Evolutionary conservation across 1,140 invertebrate genomes (phyloP).

Genomic region (Drosophila pseudoobscura): DNA sequence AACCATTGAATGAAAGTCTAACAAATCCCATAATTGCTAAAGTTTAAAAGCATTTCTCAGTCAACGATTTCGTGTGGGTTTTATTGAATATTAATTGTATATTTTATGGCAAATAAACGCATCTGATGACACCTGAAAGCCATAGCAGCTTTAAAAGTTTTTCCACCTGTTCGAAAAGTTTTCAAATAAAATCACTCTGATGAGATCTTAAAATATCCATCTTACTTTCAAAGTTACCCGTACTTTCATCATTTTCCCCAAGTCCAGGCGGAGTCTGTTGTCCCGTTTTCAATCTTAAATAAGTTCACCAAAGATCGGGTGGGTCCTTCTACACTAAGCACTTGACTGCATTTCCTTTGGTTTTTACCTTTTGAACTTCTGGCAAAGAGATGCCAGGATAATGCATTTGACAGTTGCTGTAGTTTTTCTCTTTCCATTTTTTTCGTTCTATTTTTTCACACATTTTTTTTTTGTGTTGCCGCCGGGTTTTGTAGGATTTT

Average conservation of each 20-base stretch:
- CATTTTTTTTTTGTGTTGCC: slow-evolving; percentile 1
- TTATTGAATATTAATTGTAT: too few species aligned
- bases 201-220: background rate
- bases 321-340: slow-evolving; percentile 12
- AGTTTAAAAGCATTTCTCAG: too few species aligned
- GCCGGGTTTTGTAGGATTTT: slow-evolving; percentile 15
- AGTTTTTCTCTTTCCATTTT: slow-evolving; percentile 8
- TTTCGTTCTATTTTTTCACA: background rate
- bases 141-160: too few species aligned
- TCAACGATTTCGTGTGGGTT: too few species aligned
- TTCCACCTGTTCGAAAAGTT: too few species aligned
- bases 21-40: too few species aligned
- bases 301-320: slow-evolving; percentile 6
- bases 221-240: background rate
- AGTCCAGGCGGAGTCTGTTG: too few species aligned
- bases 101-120: too few species aligned
- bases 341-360: slow-evolving; percentile 35
- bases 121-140: too few species aligned
- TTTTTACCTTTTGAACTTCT: slow-evolving; percentile 49
- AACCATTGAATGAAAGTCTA: background rate
- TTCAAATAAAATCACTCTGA: background rate
- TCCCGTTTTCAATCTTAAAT: slow-evolving; percentile 17
- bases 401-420: slow-evolving; percentile 55
- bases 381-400: slow-evolving; percentile 49
- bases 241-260: background rate